phyloP scores from a whole-genome alignment of 2,113 vertebrate species.

The Callithrix jacchus region DNA sequence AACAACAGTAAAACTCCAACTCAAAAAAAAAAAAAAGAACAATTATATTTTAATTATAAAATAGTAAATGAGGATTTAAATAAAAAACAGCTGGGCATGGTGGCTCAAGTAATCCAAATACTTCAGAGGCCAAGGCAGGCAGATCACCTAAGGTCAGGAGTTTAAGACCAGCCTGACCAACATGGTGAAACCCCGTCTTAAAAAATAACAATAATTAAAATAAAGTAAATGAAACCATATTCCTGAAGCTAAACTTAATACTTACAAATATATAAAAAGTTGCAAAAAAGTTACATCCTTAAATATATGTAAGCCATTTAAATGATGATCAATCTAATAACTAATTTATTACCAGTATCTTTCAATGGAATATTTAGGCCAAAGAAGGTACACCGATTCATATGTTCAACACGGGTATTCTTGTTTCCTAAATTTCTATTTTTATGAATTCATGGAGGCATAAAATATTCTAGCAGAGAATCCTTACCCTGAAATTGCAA shows the following conservation, averaged over 20 bases:
- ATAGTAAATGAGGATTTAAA: neutral
- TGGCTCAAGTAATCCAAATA: no score
- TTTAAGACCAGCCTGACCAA: no score
- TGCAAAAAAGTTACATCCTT: neutral
- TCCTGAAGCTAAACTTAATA: slow-evolving; percentile 1
- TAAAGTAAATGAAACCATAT: neutral
- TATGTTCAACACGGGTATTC: neutral
- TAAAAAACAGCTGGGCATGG: no score
- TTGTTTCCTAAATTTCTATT: slow-evolving; percentile 7
- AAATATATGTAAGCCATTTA: neutral
- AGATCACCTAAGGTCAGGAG: no score
- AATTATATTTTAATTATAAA: neutral
- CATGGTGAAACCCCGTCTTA: no score
- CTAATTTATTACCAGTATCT: neutral
- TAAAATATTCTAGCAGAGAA: neutral
- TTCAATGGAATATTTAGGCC: neutral
- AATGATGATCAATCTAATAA: neutral
- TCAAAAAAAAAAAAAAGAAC: no score
- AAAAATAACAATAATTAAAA: neutral
- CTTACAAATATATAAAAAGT: neutral
- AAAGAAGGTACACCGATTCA: neutral
- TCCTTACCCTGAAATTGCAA: neutral
- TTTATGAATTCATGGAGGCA: neutral
- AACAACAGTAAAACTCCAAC: no score
- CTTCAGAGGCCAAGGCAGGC: no score